Conservation (phyloP, 23 tunicate species). For the Phallusia fumigata region DNA sequence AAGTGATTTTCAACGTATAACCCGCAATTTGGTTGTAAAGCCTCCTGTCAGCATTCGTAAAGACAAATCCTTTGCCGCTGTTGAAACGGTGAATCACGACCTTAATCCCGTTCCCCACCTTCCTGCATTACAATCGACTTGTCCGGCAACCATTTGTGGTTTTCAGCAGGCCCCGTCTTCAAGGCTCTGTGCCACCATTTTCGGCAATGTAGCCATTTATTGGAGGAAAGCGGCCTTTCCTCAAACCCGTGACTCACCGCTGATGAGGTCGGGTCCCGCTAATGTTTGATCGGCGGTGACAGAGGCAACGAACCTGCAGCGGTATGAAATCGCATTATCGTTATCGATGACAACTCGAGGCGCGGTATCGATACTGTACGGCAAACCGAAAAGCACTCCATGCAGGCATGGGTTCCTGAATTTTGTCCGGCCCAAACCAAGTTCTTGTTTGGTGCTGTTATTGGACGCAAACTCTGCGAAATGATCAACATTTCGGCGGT, state of each 20-base stretch:
- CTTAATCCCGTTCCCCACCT: too few species aligned
- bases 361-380: background rate
- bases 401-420: background rate
- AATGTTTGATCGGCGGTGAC: background rate
- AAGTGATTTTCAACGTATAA: too few species aligned
- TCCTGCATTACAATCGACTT: background rate
- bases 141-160: background rate
- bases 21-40: too few species aligned
- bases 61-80: too few species aligned
- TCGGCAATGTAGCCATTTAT: background rate
- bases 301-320: background rate
- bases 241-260: background rate
- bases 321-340: slow-evolving; percentile 7
- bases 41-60: too few species aligned
- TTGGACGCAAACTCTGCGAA: background rate
- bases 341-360: slow-evolving; percentile 1
- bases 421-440: background rate
- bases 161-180: background rate
- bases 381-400: background rate
- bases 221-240: background rate
- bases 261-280: background rate
- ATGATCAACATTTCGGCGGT: background rate
- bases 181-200: background rate
- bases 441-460: background rate
- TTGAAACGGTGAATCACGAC: too few species aligned